Conservation (phyloP, 2,888 invertebrate genomes). For the Leucophenga maculata region DNA sequence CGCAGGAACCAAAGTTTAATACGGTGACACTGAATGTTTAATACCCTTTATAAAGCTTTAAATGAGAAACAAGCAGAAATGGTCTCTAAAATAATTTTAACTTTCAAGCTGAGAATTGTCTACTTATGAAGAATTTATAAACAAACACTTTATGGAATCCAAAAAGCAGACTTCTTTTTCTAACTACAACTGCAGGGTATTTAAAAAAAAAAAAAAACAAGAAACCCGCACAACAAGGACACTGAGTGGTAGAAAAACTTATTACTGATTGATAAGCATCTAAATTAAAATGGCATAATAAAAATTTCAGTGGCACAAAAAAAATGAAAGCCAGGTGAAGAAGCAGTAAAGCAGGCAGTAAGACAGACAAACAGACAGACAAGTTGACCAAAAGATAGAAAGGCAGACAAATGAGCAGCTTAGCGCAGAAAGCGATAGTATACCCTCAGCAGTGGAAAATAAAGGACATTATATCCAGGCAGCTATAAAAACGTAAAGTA, state of each 20-base stretch:
- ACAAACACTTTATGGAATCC: too few relatives aligned
- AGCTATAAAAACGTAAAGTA: constrained; percentile 4
- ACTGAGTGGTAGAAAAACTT: constrained; percentile 45
- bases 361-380: too few relatives aligned
- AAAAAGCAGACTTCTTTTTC: neutral
- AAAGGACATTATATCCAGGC: neutral
- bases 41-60: neutral
- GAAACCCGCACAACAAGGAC: neutral
- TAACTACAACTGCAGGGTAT: neutral
- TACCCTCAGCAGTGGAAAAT: neutral
- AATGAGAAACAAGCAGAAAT: too few relatives aligned
- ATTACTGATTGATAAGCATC: constrained; percentile 60
- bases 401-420: constrained; percentile 10
- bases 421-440: constrained; percentile 26
- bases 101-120: too few relatives aligned
- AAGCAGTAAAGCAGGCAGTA: constrained; percentile 37
- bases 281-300: constrained; percentile 64
- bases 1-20: neutral
- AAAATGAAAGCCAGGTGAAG: constrained; percentile 2
- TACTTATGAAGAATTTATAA: too few relatives aligned
- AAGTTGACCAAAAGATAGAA: neutral
- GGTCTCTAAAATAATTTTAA: too few relatives aligned
- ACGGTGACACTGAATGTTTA: neutral
- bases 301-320: constrained; percentile 38
- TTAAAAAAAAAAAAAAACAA: neutral